Evolutionary conservation across 2,888 invertebrate species (phyloP), one percentile per base, ranked within the genome.

Genomic region (Drosophila parthenogenetica): DNA sequence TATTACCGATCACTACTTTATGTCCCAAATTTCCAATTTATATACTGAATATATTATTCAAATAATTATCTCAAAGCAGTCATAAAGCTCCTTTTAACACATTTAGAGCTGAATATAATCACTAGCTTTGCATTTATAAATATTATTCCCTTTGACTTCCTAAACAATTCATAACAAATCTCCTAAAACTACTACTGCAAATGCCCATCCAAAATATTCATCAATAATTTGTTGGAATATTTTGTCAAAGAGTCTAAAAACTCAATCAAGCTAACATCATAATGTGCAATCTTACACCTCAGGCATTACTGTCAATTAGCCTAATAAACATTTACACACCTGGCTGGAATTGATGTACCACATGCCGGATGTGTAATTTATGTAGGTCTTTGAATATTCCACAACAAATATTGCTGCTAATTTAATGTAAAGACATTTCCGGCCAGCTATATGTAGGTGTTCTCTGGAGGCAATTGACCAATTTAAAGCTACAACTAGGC

Each of bases 371-470:
- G 48, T 61, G 45, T 61, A 42, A 48, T 48, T 46, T 40, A 48
- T 40, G 29, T 51, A 22, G 3, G 3, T n/a, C 37, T 35, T 60
- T 60, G 29, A 63, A 70, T 59, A 64, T 50, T 67, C 51, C 11
- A 61, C 37, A 55, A 45, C 35, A 50, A 29, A 60, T 50, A 39
- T 69, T 66, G 48, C 51, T 57, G 53, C 45, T 61, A 54, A 67
- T 61, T 64, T 46, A 59, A 59, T 70, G 37, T 66, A 43, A 65
- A 61, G 46, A 42, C 57, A 50, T 43, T 50, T 58, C 45, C 50
- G 64, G 50, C 45, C 35, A 50, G 16, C 25, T 43, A 14, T 10
- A 13, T 29, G 43, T 5, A 29, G 32, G 1, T 19, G 11, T 25
- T 10, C 32, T 32, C 32, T 42, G 22, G 22, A 32, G 29, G 17